Conservation (phyloP, 2,113 vertebrate genomes). For the Poeciliopsis occidentalis region DNA sequence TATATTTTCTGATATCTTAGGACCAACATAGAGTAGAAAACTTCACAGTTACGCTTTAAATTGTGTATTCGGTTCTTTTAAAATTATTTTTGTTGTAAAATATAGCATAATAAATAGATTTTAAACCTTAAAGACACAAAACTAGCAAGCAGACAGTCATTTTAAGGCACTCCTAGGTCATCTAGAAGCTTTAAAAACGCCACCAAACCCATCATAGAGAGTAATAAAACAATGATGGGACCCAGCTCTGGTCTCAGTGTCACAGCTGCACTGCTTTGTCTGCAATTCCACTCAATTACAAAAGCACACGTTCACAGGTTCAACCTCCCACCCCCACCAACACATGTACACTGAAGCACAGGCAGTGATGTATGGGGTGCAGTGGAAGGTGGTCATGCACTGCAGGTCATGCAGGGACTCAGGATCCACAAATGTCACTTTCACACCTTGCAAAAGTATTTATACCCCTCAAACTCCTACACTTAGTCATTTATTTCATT, state of each 20-base stretch:
- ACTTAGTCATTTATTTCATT: too few species aligned
- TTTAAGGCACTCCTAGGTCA: not conserved
- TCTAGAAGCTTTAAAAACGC: not conserved
- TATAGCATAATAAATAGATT: not conserved
- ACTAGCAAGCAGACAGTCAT: too few species aligned
- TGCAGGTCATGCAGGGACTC: constrained; percentile 55
- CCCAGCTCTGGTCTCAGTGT: constrained; percentile 51
- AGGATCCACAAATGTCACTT: not conserved
- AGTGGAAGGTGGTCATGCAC: constrained; percentile 46
- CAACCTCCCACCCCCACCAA: constrained; percentile 12
- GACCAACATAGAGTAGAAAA: not conserved
- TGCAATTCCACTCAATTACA: constrained; percentile 60
- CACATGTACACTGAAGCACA: not conserved
- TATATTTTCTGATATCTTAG: too few species aligned
- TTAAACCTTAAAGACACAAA: not conserved
- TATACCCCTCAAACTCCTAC: too few species aligned
- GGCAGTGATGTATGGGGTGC: constrained; percentile 61
- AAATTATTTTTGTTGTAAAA: not conserved
- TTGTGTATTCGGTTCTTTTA: not conserved
- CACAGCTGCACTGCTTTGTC: constrained; percentile 57
- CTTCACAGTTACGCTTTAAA: not conserved
- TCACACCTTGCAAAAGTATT: too few species aligned
- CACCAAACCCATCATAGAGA: constrained; percentile 2
- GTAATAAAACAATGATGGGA: constrained; percentile 10
- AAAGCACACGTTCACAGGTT: constrained; percentile 42